Conservation (phyloP, 2,797 vertebrate genomes). For the Peromyscus aztecus region DNA sequence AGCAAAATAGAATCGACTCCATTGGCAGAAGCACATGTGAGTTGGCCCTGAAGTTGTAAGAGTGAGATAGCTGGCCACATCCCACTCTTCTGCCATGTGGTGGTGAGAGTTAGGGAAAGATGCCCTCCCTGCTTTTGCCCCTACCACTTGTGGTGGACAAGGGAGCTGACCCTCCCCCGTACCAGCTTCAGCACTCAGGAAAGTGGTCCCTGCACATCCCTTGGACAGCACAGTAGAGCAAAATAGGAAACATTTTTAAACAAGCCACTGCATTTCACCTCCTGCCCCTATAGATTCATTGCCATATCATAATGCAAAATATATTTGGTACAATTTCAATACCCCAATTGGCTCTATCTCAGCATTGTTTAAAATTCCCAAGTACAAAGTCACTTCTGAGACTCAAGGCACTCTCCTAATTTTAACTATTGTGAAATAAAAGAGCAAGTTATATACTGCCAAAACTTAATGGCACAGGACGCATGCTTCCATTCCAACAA, state of each 20-base stretch:
- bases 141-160: background rate
- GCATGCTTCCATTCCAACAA: background rate
- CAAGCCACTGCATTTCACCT: background rate
- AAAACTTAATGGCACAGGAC: background rate
- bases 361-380: background rate
- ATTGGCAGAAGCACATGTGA: background rate
- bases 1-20: background rate
- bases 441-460: background rate
- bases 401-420: no score
- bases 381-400: background rate
- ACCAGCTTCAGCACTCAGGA: background rate
- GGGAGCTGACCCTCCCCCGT: background rate
- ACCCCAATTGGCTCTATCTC: background rate
- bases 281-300: no score
- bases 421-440: background rate
- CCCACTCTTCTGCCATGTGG: background rate
- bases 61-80: background rate
- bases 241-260: background rate
- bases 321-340: background rate
- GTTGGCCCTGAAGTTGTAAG: background rate
- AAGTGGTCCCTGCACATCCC: background rate
- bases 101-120: background rate
- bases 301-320: background rate
- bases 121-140: background rate
- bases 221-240: background rate